A percentile compares a stretch with the other conserved stretches of the same genome.
phyloP scores from a whole-genome alignment of 2,797 vertebrate species.

The Arctocebus calabarensis region DNA sequence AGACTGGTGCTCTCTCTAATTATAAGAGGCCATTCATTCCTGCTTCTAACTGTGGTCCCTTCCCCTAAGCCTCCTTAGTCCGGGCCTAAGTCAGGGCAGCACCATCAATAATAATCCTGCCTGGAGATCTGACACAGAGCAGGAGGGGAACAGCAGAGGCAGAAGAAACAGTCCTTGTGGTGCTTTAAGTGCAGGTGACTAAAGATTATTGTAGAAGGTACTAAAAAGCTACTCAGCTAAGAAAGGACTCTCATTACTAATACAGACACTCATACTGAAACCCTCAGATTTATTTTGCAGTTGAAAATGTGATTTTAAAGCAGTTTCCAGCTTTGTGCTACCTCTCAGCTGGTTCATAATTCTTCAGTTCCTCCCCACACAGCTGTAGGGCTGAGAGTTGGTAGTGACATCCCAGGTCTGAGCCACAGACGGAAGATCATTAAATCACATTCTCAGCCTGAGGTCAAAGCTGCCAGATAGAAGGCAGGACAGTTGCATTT shows the following conservation, averaged over 20 bases:
- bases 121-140: background rate
- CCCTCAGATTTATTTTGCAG: background rate
- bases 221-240: background rate
- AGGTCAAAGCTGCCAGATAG: background rate
- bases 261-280: background rate
- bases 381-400: background rate
- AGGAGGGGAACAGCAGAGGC: background rate
- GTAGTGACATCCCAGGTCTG: background rate
- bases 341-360: background rate
- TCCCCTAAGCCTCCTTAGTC: background rate
- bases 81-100: background rate
- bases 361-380: background rate
- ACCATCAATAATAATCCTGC: background rate
- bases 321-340: background rate
- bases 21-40: background rate
- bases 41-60: background rate
- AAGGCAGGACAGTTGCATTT: background rate
- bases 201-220: background rate
- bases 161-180: background rate
- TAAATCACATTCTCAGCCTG: background rate
- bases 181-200: background rate
- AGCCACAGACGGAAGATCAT: background rate
- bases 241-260: background rate
- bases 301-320: background rate
- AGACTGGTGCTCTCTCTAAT: background rate